Percentiles rank a stretch among this genome's conserved stretches.
Evolutionary conservation across 2,797 vertebrate species (phyloP).

Genomic region (Pipistrellus pygmaeus): DNA sequence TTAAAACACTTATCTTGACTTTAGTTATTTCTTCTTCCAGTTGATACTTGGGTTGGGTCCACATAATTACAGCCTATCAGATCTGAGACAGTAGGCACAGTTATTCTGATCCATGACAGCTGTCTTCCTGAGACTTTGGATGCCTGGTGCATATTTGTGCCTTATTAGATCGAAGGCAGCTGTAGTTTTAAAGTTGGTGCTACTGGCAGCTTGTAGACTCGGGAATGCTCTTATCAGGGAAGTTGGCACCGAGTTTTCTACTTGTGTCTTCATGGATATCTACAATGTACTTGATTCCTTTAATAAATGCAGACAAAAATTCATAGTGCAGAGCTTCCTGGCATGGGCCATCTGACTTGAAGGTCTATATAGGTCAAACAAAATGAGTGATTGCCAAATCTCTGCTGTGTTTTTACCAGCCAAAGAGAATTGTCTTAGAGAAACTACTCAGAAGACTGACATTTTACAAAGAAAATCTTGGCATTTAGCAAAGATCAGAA

Average conservation of each 20-base stretch:
- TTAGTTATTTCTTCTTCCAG: not conserved
- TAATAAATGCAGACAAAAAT: not conserved
- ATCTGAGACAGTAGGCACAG: conserved; percentile 15
- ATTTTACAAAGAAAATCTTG: conserved; percentile 47
- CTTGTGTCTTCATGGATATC: not conserved
- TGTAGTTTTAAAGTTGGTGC: not conserved
- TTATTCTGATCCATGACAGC: not conserved
- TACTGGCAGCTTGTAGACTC: not conserved
- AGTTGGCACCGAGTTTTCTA: not conserved
- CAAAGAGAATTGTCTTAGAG: conserved; percentile 22
- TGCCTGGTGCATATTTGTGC: not conserved
- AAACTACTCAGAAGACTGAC: conserved; percentile 4
- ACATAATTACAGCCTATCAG: not conserved
- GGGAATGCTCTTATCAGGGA: not conserved
- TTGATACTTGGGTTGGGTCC: not conserved
- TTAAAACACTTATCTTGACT: conserved; percentile 50
- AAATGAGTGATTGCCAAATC: not conserved
- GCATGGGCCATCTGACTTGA: not conserved
- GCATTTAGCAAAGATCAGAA: conserved; percentile 44
- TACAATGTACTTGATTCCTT: not conserved
- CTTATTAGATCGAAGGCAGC: conserved; percentile 30
- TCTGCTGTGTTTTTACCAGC: not conserved
- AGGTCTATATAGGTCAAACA: not conserved
- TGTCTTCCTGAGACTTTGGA: conserved; percentile 41
- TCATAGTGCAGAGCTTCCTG: not conserved